phyloP scores from a whole-genome alignment of 2,888 invertebrate genomes.

The Drosophila flavopinicola region DNA sequence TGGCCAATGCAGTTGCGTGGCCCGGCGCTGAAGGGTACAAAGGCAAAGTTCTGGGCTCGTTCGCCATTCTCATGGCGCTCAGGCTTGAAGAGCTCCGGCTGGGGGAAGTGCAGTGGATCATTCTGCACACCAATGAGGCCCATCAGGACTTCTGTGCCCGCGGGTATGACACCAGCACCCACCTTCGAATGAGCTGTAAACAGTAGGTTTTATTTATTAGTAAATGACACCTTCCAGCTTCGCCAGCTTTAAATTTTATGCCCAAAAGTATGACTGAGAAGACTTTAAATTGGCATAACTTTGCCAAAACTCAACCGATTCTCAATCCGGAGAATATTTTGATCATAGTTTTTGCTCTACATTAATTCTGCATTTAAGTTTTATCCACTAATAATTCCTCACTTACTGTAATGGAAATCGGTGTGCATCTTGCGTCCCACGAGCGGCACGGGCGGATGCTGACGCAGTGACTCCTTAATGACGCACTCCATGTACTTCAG shows the following conservation, averaged over 20 bases:
- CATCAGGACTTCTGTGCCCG: slow-evolving; percentile 66
- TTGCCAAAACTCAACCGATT: too few species aligned
- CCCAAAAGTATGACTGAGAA: too few species aligned
- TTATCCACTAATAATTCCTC: too few species aligned
- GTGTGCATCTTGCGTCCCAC: slow-evolving; percentile 85
- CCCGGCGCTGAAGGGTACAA: slow-evolving; percentile 81
- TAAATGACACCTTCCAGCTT: too few species aligned
- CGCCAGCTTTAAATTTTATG: too few species aligned
- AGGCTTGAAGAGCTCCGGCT: slow-evolving; percentile 70
- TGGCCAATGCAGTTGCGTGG: slow-evolving; percentile 85
- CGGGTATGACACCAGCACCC: slow-evolving; percentile 70
- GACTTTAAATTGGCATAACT: too few species aligned
- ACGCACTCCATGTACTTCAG: slow-evolving; percentile 86
- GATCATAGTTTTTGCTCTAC: too few species aligned
- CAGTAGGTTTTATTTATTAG: too few species aligned
- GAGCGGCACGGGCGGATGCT: slow-evolving; percentile 88
- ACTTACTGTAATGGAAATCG: slow-evolving; percentile 86
- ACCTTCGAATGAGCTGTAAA: slow-evolving; percentile 50
- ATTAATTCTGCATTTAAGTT: too few species aligned
- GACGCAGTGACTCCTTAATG: slow-evolving; percentile 87
- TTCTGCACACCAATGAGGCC: slow-evolving; percentile 57
- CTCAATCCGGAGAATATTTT: too few species aligned
- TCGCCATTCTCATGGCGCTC: slow-evolving; percentile 63
- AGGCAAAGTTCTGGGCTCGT: slow-evolving; percentile 56
- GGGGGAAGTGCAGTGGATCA: slow-evolving; percentile 46